A percentile compares a stretch with the other conserved stretches of the same genome.
These are phyloP conservation scores for Potorous gilbertii DNA, from an alignment of 2,797 vertebrate genomes.

Conservation along the genomic window DNA sequence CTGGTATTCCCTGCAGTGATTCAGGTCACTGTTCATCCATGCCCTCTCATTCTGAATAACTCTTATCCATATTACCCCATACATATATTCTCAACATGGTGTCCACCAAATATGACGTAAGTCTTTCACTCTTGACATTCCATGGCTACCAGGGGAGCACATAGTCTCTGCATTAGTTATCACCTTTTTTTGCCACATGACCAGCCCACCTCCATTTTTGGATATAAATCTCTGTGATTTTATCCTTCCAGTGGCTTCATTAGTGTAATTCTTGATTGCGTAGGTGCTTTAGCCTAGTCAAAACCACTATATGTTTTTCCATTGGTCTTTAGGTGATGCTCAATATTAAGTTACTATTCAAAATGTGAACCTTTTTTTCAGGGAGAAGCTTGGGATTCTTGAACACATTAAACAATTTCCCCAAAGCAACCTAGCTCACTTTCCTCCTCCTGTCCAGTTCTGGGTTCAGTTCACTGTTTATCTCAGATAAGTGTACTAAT, in stretches of 20 bases:
- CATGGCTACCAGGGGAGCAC: neutral
- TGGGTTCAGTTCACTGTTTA: neutral
- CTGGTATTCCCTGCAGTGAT: neutral
- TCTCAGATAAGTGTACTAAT: neutral
- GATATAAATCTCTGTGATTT: neutral
- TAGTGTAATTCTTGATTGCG: neutral
- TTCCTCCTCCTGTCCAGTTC: neutral
- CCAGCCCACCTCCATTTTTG: neutral
- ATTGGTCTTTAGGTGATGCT: neutral
- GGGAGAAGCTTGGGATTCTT: neutral
- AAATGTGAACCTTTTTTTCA: neutral
- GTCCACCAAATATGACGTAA: neutral
- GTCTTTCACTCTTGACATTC: neutral
- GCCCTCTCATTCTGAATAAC: neutral
- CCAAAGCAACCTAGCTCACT: neutral
- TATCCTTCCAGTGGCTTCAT: neutral
- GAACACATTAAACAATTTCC: neutral
- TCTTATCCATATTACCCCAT: neutral
- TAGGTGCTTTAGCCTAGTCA: neutral
- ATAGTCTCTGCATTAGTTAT: neutral
- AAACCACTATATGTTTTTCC: neutral
- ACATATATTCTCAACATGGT: neutral
- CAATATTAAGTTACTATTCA: neutral
- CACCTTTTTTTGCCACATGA: neutral
- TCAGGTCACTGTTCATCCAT: neutral